Base-by-base conservation (phyloP, 2,888 invertebrate species). In the Bimastos eiseni region DNA sequence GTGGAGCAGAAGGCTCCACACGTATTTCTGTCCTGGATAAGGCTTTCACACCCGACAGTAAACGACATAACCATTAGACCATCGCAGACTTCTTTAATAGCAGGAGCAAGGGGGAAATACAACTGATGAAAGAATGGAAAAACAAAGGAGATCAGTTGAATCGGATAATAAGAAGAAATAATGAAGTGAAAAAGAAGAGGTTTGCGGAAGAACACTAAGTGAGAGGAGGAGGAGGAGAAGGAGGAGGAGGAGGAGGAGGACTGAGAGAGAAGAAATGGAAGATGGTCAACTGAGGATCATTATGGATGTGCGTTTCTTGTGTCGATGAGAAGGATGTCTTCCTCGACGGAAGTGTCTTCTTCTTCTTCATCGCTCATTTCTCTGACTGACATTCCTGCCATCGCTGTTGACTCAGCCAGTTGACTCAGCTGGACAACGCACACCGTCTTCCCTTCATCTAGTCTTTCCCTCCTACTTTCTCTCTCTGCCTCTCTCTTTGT, bases 291-390 rank as follows among this genome's bases (percentile, higher is more conserved):
- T 70, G 70, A 70, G 70, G 70, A 70, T 70, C 70, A 70, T 70
- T 70, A 70, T 70, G 70, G 70, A 70, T 70, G 70, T 70, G 70
- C 70, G 70, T 70, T 70, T 70, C 70, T 70, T 70, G 70, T n/a
- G 70, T 70, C 70, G 70, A 70, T 70, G 70, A 70, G 30, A 13
- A 70, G 30, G 70, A 70, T 70, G 70, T 70, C 70, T 30, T 70
- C 70, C 1, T 70, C 70, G 70, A 8, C 70, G 30, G 70, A 70
- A 70, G 70, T 70, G 70, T 70, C 70, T 70, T 70, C 70, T 17
- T 70, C 70, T 70, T 70, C 70, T 70, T 70, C 70, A 70, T 70
- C 70, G 70, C n/a, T 70, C 70, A 70, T 70, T 70, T 70, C 70
- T 70, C 1, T n/a, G 70, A 70, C 70, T 70, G 70, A 70, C 70